Percentiles rank a stretch among this genome's conserved stretches.
Evolutionary conservation across 2,888 invertebrate genomes (phyloP).

Genomic region (Clepsis dumicolana): DNA sequence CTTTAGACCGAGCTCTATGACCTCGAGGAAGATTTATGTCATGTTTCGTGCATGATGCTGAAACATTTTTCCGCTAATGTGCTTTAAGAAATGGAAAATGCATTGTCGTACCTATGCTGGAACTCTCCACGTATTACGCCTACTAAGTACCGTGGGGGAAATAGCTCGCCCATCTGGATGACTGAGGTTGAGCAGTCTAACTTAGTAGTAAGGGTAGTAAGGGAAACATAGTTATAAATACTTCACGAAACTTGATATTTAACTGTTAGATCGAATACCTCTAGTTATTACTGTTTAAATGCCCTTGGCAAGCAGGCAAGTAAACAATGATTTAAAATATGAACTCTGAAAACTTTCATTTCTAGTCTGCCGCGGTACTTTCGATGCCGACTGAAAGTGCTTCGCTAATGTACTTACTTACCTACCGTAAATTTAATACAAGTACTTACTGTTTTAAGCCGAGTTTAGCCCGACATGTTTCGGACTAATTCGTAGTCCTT

Average conservation of each 20-base stretch:
- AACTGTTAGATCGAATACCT: too few relatives aligned
- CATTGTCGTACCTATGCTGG: constrained; percentile 7
- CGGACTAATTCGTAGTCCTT: too few relatives aligned
- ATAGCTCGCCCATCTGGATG: background rate
- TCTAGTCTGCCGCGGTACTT: too few relatives aligned
- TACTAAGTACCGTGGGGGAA: background rate
- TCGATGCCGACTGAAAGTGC: too few relatives aligned
- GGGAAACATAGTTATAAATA: too few relatives aligned
- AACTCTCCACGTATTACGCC: background rate
- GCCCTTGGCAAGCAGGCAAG: too few relatives aligned
- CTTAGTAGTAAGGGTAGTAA: background rate
- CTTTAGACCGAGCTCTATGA: constrained; percentile 52
- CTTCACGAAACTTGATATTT: too few relatives aligned
- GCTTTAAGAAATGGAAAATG: constrained; percentile 38
- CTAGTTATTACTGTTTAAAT: too few relatives aligned
- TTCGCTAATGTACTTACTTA: background rate
- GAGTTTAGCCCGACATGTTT: too few relatives aligned
- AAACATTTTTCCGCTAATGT: constrained; percentile 42
- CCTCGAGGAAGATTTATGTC: constrained; percentile 56
- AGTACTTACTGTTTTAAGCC: too few relatives aligned
- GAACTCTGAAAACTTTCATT: too few relatives aligned
- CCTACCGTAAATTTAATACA: background rate
- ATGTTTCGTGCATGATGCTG: constrained; percentile 51
- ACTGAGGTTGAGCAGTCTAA: background rate
- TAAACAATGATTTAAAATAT: too few relatives aligned